Conservation (phyloP, 2,797 vertebrate genomes). For the Anguilla marmorata region DNA sequence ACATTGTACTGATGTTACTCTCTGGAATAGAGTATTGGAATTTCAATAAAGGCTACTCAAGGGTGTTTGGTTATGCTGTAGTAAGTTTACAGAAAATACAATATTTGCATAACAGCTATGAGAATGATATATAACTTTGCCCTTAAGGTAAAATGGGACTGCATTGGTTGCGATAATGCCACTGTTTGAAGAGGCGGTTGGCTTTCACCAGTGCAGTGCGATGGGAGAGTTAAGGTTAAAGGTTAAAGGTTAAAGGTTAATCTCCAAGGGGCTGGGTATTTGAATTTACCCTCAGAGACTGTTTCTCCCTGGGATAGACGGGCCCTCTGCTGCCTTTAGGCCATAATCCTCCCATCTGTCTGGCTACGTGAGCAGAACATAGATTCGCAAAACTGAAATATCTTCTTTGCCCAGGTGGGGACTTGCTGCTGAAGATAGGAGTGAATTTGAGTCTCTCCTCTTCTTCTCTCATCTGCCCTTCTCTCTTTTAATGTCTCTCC, state of each 20-base stretch:
- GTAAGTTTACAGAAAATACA: not conserved
- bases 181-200: not conserved
- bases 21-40: not conserved
- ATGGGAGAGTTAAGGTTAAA: not conserved
- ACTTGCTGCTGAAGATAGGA: slow-evolving; percentile 49
- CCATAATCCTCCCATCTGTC: slow-evolving; percentile 59
- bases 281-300: not conserved
- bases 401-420: slow-evolving; percentile 32
- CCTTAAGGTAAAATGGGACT: not conserved
- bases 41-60: not conserved
- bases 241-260: not conserved
- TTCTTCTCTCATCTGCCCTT: not conserved
- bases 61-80: not conserved
- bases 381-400: slow-evolving; percentile 17
- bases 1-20: not conserved
- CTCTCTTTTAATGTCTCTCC: slow-evolving; percentile 31
- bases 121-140: not conserved
- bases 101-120: not conserved
- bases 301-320: slow-evolving; percentile 4
- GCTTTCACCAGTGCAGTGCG: not conserved
- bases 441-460: slow-evolving; percentile 35
- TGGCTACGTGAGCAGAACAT: slow-evolving; percentile 28
- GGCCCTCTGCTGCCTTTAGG: slow-evolving; percentile 41
- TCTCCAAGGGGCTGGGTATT: not conserved
- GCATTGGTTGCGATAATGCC: not conserved